These are phyloP conservation scores for Conomelus anceps DNA, from an alignment of 2,888 invertebrate species.

Conservation along the genomic window DNA sequence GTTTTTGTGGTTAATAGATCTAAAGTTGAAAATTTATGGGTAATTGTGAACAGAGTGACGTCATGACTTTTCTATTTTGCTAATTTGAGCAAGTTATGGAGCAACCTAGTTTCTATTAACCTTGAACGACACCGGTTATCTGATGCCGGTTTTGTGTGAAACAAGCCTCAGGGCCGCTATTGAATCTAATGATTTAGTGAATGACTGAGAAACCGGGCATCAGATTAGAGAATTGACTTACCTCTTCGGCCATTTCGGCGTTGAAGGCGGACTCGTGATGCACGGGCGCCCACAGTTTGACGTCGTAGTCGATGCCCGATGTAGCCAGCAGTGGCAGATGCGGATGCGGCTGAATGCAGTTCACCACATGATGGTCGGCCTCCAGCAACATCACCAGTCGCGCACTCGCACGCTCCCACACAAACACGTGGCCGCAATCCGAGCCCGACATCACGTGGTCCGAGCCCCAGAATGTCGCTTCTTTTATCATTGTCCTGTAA, in stretches of 20 bases:
- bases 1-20: too few species aligned
- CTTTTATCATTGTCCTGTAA: slow-evolving; percentile 73
- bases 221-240: too few species aligned
- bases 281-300: slow-evolving; percentile 76
- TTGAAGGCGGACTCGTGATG: slow-evolving; percentile 56
- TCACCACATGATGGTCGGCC: slow-evolving; percentile 76
- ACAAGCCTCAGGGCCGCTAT: too few species aligned
- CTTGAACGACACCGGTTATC: too few species aligned
- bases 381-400: slow-evolving; percentile 66
- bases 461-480: slow-evolving; percentile 78
- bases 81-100: too few species aligned
- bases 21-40: too few species aligned
- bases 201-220: too few species aligned
- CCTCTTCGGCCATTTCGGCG: slow-evolving; percentile 55
- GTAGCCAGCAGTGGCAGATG: slow-evolving; percentile 66
- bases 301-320: slow-evolving; percentile 82
- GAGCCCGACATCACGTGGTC: slow-evolving; percentile 79
- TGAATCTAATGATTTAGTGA: too few species aligned
- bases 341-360: slow-evolving; percentile 79
- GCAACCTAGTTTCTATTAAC: too few species aligned
- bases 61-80: too few species aligned
- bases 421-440: slow-evolving; percentile 80
- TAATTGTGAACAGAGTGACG: too few species aligned
- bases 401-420: slow-evolving; percentile 67
- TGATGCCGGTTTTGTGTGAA: too few species aligned